Evolutionary conservation across 2,797 vertebrate species (phyloP), one percentile per base, ranked within the genome.

Genomic region (Chiloscyllium punctatum): DNA sequence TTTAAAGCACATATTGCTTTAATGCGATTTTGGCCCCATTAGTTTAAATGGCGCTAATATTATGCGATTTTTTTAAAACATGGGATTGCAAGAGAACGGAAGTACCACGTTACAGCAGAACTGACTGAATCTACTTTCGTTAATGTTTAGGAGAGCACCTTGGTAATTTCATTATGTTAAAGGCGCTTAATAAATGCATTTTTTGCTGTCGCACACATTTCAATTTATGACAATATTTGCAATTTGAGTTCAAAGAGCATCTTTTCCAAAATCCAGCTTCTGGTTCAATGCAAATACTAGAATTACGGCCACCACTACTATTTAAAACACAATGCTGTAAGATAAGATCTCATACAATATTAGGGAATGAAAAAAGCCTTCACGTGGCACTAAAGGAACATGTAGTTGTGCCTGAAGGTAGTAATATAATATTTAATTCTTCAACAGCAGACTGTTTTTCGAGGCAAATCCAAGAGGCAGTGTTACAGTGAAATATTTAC

Each of bases 331-430:
- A 77, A 95, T 95, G 30, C 37, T 95, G 94, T 13, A 77, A 57
- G 68, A 94, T 27, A 94, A 72, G 94, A 77, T 48, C 13, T 90
- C 27, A 95, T 94, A 37, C 91, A 94, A 53, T 68, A 94, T 94
- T 21, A 51, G 57, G 42, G 57, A 74, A 95, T 95, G 71, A 95
- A 95, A 48, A 95, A 72, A 42, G 37, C 42, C 71, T 77, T 77
- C 57, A 53, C 94, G 71, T 95, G 94, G 94, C 71, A 77, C 48
- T 16, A 95, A 74, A 27, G 48, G 71, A 94, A 95, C 53, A 77
- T 95, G 15, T 16, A 53, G 42, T 77, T 51, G 48, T 74, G 30
- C 30, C 48, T 95, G 71, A 77, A 95, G 53, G 71, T 9, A 51
- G 7, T 33, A 74, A 95, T 95, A 71, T 95, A 71, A 77, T 95